Conservation (phyloP, 1,140 invertebrate genomes). For the Aporrectodea caliginosa region DNA sequence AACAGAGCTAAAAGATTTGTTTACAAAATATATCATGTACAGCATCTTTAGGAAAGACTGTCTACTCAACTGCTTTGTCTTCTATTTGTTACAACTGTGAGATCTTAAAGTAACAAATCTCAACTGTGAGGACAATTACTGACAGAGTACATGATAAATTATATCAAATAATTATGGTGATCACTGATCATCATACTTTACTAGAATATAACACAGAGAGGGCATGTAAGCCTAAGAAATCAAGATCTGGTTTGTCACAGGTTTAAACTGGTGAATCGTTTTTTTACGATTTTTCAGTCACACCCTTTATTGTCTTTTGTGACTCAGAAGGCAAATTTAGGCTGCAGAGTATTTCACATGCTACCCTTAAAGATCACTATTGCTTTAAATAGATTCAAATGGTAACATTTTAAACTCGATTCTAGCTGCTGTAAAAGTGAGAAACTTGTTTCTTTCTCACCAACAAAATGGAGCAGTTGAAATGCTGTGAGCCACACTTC, state of each 20-base stretch:
- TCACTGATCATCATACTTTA: too few relatives aligned
- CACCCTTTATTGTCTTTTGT: too few relatives aligned
- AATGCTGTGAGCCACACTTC: conserved; percentile 57
- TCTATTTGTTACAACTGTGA: background rate
- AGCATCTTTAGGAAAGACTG: background rate
- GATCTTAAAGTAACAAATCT: background rate
- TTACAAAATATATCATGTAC: background rate
- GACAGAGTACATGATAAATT: too few relatives aligned
- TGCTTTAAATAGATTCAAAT: background rate
- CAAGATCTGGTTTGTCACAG: too few relatives aligned
- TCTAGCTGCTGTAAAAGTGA: background rate
- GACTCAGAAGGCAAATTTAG: too few relatives aligned
- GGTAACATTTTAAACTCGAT: background rate
- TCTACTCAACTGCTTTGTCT: background rate
- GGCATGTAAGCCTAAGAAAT: too few relatives aligned
- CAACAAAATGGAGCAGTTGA: conserved; percentile 48
- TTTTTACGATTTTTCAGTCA: background rate
- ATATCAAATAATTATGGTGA: too few relatives aligned
- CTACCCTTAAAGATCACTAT: background rate
- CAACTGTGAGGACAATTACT: background rate
- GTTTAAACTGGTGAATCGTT: too few relatives aligned
- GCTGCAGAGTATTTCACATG: too few relatives aligned
- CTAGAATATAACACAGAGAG: too few relatives aligned
- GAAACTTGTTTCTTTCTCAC: conserved; percentile 33
- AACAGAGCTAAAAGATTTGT: background rate